These are phyloP conservation scores for Neodiprion virginianus DNA, from an alignment of 1,140 invertebrate species.

Conservation along the genomic window DNA sequence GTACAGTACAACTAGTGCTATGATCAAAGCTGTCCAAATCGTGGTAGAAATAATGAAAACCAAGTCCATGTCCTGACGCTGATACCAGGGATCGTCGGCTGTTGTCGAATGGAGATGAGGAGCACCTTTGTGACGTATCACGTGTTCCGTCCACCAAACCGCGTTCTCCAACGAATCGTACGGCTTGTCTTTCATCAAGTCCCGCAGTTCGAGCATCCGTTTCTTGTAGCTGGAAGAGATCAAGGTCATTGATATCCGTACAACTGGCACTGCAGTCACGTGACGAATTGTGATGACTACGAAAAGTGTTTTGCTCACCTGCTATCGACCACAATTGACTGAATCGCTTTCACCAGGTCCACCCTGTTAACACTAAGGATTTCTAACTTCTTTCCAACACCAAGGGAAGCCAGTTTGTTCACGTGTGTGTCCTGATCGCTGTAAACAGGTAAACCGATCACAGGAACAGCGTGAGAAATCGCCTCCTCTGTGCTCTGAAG, in stretches of 20 bases:
- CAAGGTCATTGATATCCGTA: too few relatives aligned
- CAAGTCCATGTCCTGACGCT: constrained; percentile 59
- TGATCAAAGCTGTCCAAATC: too few relatives aligned
- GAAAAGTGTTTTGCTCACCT: constrained; percentile 19
- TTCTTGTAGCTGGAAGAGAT: constrained; percentile 45
- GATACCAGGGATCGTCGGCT: constrained; percentile 52
- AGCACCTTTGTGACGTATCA: constrained; percentile 55
- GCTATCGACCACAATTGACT: constrained; percentile 35
- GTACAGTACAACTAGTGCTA: too few relatives aligned
- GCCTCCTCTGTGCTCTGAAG: constrained; percentile 60
- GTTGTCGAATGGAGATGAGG: constrained; percentile 47
- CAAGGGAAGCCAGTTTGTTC: constrained; percentile 30
- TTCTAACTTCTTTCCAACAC: constrained; percentile 31
- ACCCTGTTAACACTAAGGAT: constrained; percentile 21
- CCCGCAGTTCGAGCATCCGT: constrained; percentile 35
- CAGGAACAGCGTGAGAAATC: constrained; percentile 53
- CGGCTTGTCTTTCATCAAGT: constrained; percentile 45
- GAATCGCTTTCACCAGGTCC: constrained; percentile 28
- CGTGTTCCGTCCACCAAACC: constrained; percentile 63
- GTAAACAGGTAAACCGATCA: constrained; percentile 57
- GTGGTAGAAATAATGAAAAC: constrained; percentile 21
- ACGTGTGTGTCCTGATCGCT: constrained; percentile 38
- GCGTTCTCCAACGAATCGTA: constrained; percentile 46
- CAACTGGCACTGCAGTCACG: too few relatives aligned
- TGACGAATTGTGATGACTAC: too few relatives aligned